These are phyloP conservation scores for Epistrophella euchroma DNA, from an alignment of 2,888 invertebrate species.

Conservation along the genomic window DNA sequence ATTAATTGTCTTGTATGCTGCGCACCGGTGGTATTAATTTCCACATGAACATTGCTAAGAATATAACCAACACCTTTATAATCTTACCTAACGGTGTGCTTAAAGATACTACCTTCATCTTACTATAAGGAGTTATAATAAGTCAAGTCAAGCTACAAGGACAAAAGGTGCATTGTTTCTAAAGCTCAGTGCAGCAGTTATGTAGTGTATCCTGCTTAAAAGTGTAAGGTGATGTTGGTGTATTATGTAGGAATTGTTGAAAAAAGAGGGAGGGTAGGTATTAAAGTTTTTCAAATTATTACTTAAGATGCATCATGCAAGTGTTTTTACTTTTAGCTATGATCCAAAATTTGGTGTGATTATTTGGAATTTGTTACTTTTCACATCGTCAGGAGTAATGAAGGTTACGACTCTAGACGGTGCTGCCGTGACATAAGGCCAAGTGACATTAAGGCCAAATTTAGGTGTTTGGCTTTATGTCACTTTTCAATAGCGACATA, in stretches of 20 bases:
- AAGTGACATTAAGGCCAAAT: too few species aligned
- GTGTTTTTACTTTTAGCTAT: background rate
- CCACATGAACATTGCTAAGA: too few species aligned
- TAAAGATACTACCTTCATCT: conserved; percentile 4
- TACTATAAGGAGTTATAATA: background rate
- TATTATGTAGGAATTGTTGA: background rate
- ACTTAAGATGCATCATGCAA: background rate
- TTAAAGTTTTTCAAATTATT: background rate
- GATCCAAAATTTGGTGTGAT: too few species aligned
- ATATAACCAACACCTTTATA: background rate
- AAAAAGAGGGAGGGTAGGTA: background rate
- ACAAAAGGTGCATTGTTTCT: conserved; percentile 16
- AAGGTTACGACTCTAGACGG: too few species aligned
- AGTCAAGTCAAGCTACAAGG: conserved; percentile 8
- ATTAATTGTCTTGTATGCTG: conserved; percentile 24
- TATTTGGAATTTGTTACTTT: too few species aligned
- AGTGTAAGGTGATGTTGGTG: background rate
- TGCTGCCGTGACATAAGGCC: too few species aligned
- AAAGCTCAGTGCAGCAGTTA: background rate
- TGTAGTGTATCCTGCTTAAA: background rate
- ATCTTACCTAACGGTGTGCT: conserved; percentile 22
- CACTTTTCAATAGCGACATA: too few species aligned
- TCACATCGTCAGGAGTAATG: too few species aligned
- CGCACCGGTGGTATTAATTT: background rate
- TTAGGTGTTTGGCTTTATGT: too few species aligned